These are phyloP conservation scores for Tuta absoluta DNA, from an alignment of 2,888 invertebrate species.

Conservation along the genomic window DNA sequence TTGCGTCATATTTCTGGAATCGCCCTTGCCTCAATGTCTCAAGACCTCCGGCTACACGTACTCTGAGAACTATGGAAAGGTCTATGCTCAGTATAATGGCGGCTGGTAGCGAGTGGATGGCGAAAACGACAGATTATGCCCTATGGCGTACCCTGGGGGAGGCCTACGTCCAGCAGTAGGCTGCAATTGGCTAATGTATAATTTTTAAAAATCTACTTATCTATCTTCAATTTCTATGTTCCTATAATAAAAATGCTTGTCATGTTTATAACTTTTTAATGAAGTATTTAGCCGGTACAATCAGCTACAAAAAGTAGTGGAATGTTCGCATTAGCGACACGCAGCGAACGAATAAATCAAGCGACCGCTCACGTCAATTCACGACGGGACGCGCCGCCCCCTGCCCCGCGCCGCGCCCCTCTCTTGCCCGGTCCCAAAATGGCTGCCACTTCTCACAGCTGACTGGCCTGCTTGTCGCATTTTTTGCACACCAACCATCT, in stretches of 20 bases:
- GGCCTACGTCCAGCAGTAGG: no score
- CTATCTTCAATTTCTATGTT: neutral
- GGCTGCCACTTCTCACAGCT: conserved; percentile 67
- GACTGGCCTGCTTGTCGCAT: conserved; percentile 52
- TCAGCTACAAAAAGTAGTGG: conserved; percentile 51
- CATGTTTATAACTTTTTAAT: conserved; percentile 19
- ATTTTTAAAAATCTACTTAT: neutral
- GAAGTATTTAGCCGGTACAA: conserved; percentile 44
- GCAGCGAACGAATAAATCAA: conserved; percentile 66
- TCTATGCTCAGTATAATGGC: no score
- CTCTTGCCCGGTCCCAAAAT: conserved; percentile 64
- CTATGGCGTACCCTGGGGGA: no score
- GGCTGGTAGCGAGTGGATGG: no score
- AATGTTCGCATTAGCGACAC: conserved; percentile 47
- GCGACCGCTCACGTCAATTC: conserved; percentile 39
- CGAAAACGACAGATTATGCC: no score
- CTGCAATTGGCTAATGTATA: no score
- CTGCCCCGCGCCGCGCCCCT: conserved; percentile 51
- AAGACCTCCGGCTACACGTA: no score
- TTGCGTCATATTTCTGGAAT: no score
- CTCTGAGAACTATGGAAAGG: no score
- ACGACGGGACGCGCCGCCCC: conserved; percentile 46
- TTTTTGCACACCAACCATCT: conserved; percentile 64
- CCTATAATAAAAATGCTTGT: conserved; percentile 3
- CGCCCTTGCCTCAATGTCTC: no score